Conservation (phyloP, 2,888 invertebrate genomes). For the Megaustenia siamemsis region DNA sequence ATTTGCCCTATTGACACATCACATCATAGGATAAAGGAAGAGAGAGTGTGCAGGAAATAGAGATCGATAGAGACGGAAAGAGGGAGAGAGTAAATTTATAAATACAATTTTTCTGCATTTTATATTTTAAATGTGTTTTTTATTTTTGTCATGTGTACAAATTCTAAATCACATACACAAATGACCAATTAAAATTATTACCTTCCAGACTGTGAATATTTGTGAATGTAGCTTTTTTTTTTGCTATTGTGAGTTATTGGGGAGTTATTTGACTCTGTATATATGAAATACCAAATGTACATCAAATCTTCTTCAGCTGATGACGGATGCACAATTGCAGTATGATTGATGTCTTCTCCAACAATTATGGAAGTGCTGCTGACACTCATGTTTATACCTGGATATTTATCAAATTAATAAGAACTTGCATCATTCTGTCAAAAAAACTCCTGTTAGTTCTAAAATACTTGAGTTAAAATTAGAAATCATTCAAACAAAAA, state of each 20-base stretch:
- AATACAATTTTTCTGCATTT: background rate
- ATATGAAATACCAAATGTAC: conserved; percentile 33
- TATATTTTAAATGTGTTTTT: background rate
- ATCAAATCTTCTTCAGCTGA: conserved; percentile 1
- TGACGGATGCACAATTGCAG: conserved; percentile 40
- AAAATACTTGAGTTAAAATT: no score
- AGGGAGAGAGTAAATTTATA: no score
- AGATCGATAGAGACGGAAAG: no score
- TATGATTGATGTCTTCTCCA: background rate
- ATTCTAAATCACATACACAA: background rate
- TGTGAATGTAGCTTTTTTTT: conserved; percentile 18
- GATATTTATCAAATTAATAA: no score
- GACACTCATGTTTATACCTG: conserved; percentile 51
- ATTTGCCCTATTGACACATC: no score
- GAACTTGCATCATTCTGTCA: no score
- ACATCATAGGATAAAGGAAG: no score
- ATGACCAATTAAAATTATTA: background rate
- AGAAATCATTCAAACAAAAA: no score
- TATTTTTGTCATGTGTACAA: background rate
- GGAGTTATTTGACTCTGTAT: background rate
- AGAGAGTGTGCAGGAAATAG: no score
- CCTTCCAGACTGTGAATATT: conserved; percentile 42
- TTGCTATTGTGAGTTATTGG: background rate
- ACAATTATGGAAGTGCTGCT: conserved; percentile 19
- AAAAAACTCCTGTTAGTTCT: no score